Base-by-base conservation (phyloP, 2,888 invertebrate genomes). In the Thalpophila matura region DNA sequence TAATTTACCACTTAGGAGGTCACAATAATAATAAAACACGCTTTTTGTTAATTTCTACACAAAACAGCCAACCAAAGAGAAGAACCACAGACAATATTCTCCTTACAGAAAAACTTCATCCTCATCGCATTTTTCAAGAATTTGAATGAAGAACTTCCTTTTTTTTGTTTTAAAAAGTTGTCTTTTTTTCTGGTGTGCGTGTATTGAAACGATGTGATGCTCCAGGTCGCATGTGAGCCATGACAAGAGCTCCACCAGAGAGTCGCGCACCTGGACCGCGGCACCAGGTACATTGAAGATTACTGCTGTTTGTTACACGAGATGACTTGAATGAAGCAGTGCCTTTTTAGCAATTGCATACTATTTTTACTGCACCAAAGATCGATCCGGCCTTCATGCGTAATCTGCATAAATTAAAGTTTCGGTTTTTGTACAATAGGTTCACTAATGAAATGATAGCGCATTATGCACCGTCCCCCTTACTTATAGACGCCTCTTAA, bases 171-270 rank as follows among this genome's bases (percentile, higher is more conserved):
- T 4, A 20, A 9, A 16, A 18, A 35, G 14, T 26, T n/a, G 38
- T 42, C 40, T 38, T 26, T 16, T 26, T 27, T 31, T 38, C 1
- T 43, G 33, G 35, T 61, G 42, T 55, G 50, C 14, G 51, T 60
- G 37, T 70, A 47, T 61, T 51, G 51, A 68, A 74, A 59, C 29
- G 53, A 74, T 73, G 80, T 88, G 86, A 87, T 90, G 85, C 86
- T 79, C 84, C 94, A 94, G 94, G 92, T 94, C 94, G 63, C 91
- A 93, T 89, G 91, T 92, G 79, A 90, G 86, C 88, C 93, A 92
- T 85, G 94, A 95, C 85, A 94, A 95, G 89, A 84, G 85, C 46
- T 82, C 91, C 26, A 73, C 91, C 46, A 83, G 94, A 84, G 94
- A 95, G 46, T 83, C 89, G 24, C 86, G 94, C 26, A 81, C 91